Conservation (phyloP, 2,888 invertebrate genomes). For the Pterostichus madidus region DNA sequence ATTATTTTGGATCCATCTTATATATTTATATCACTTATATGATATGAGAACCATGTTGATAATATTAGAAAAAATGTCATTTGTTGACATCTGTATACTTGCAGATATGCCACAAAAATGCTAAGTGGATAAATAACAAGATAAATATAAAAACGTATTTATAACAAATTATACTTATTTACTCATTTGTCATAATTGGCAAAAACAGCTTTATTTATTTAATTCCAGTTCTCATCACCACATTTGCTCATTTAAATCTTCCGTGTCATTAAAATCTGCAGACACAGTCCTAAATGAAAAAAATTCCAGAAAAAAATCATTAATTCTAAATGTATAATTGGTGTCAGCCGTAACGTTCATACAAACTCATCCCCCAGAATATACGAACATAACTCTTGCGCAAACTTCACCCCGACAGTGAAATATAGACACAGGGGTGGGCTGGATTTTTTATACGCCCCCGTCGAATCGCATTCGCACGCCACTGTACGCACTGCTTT, state of each 20-base stretch:
- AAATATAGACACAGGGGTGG: conserved; percentile 37
- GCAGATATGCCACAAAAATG: too few relatives aligned
- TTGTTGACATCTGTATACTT: too few relatives aligned
- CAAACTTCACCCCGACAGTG: conserved; percentile 23
- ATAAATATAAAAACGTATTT: too few relatives aligned
- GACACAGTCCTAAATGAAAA: conserved; percentile 5
- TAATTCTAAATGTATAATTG: conserved; percentile 40
- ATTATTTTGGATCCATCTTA: too few relatives aligned
- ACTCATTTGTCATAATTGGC: neutral
- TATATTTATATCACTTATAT: too few relatives aligned
- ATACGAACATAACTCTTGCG: conserved; percentile 7
- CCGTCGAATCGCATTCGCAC: neutral
- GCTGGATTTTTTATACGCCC: conserved; percentile 10
- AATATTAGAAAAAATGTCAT: too few relatives aligned
- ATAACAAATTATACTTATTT: neutral
- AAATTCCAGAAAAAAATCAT: conserved; percentile 35
- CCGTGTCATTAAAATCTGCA: conserved; percentile 32
- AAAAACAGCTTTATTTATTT: conserved; percentile 14
- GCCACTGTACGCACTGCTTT: conserved; percentile 14
- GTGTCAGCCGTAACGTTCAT: conserved; percentile 27
- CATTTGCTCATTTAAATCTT: conserved; percentile 22
- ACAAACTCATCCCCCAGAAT: neutral
- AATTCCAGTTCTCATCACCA: neutral
- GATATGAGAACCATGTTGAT: too few relatives aligned
- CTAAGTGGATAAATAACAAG: too few relatives aligned